phyloP scores from a whole-genome alignment of 2,888 invertebrate species.

The Eledona agricola region DNA sequence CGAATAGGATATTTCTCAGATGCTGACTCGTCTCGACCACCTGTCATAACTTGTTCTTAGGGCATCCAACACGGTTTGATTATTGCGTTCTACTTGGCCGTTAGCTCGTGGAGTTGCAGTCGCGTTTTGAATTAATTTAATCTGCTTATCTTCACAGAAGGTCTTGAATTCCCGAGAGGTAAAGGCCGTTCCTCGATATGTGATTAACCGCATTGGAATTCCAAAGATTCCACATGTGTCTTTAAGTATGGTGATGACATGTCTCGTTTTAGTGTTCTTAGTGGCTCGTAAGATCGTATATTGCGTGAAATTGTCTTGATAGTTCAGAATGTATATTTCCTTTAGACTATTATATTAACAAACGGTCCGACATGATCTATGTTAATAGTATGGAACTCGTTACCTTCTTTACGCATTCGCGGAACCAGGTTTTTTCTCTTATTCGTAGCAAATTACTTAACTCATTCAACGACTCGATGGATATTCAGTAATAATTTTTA shows the following conservation, averaged over 20 bases:
- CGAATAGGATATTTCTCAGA: not conserved
- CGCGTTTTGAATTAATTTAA: slow-evolving; percentile 20
- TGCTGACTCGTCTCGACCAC: not conserved
- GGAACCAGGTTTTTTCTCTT: too few relatives aligned
- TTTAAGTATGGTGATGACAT: not conserved
- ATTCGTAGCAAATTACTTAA: too few relatives aligned
- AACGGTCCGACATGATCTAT: slow-evolving; percentile 7
- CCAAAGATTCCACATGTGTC: slow-evolving; percentile 14
- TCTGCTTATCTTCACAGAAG: slow-evolving; percentile 15
- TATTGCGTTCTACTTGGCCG: slow-evolving; percentile 34
- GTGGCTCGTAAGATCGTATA: slow-evolving; percentile 8
- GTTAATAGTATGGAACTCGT: slow-evolving; percentile 14
- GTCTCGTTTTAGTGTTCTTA: slow-evolving; percentile 12
- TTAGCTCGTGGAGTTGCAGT: slow-evolving; percentile 37
- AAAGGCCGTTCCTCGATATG: slow-evolving; percentile 29
- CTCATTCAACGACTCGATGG: too few relatives aligned
- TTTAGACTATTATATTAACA: slow-evolving; percentile 1
- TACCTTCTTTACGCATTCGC: too few relatives aligned
- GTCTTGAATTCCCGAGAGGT: slow-evolving; percentile 21
- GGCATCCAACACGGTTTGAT: slow-evolving; percentile 10
- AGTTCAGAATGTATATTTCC: not conserved
- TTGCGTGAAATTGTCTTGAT: slow-evolving; percentile 14
- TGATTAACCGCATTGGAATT: slow-evolving; percentile 7
- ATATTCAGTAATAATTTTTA: too few relatives aligned
- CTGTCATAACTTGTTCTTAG: slow-evolving; percentile 7